These are phyloP conservation scores for Tetragonisca angustula DNA, from an alignment of 2,888 invertebrate genomes.

Conservation along the genomic window DNA sequence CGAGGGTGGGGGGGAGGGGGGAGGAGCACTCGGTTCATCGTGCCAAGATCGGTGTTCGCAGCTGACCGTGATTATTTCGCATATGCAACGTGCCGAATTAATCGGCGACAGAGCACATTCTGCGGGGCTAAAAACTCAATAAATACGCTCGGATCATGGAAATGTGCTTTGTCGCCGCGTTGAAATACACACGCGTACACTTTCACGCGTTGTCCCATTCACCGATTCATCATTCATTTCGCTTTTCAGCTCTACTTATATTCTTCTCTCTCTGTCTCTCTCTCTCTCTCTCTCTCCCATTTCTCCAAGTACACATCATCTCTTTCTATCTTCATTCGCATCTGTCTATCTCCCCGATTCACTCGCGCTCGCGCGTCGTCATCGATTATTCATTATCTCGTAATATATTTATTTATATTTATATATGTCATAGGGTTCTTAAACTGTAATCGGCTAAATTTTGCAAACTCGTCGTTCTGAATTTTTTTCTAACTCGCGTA, in stretches of 20 bases:
- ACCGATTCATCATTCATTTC: neutral
- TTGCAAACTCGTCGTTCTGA: conserved; percentile 66
- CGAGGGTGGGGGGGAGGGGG: neutral
- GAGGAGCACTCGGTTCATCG: conserved; percentile 52
- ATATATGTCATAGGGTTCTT: conserved; percentile 61
- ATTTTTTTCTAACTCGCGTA: conserved; percentile 65
- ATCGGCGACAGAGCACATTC: conserved; percentile 75
- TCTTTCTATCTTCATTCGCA: neutral
- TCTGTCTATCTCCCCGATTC: neutral
- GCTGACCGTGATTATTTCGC: conserved; percentile 61
- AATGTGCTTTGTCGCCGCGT: conserved; percentile 75
- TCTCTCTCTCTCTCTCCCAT: neutral
- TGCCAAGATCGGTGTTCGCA: conserved; percentile 53
- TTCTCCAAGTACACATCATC: conserved; percentile 2
- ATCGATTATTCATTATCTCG: conserved; percentile 45
- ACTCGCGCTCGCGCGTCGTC: conserved; percentile 22
- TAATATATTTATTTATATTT: conserved; percentile 55
- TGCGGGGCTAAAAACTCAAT: conserved; percentile 73
- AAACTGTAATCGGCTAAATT: conserved; percentile 69
- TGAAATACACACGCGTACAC: conserved; percentile 57
- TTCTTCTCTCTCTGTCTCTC: neutral
- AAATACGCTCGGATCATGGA: conserved; percentile 73
- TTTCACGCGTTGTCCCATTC: conserved; percentile 13
- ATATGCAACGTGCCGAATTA: conserved; percentile 69
- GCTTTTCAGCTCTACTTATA: neutral